Base-by-base conservation (phyloP, 2,113 vertebrate species). In the Scalopus aquaticus region DNA sequence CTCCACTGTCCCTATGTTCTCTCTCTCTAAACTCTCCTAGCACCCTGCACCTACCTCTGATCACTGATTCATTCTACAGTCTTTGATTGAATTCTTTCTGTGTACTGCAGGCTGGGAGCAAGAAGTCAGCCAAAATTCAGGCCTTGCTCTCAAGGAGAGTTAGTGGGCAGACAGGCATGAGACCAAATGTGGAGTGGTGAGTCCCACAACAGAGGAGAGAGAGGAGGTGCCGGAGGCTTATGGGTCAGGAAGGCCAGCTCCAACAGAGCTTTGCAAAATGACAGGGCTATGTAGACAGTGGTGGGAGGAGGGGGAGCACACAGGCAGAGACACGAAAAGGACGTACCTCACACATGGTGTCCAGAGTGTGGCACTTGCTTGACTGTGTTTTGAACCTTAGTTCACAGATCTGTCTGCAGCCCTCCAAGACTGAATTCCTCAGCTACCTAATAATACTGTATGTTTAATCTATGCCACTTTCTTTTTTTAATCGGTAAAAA, bases 351-450 rank as follows among this genome's bases (percentile, higher is more conserved):
- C 6, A 1, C 67, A 69, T 65, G 37, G n/a, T 8, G 16, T 65
- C 86, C 88, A 46, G 49, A 76, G n/a, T 70, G 15, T 32, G 64
- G 44, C 20, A 77, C 42, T 84, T 94, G 20, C 37, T 28, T 65
- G 12, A 13, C n/a, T 88, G 24, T n/a, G 76, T 93, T 87, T 88
- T 88, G 51, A 35, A 94, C 60, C 37, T 95, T 73, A 37, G 1
- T 93, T 87, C 86, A 13, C n/a, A 86, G 12, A 46, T 74, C 24
- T 58, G 30, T 72, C 28, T 88, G 19, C 51, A 88, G 85, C 16
- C 37, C 42, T 37, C n/a, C 26, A 54, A 64, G 56, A 94, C 46
- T 92, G 62, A 90, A 88, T 93, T 95, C 35, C 62, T 88, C 35
- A 74, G 37, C 84, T 83, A 77, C 77, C 30, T 70, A 72, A 90